phyloP scores from a whole-genome alignment of 2,888 invertebrate species.

The Capitulum mitella region DNA sequence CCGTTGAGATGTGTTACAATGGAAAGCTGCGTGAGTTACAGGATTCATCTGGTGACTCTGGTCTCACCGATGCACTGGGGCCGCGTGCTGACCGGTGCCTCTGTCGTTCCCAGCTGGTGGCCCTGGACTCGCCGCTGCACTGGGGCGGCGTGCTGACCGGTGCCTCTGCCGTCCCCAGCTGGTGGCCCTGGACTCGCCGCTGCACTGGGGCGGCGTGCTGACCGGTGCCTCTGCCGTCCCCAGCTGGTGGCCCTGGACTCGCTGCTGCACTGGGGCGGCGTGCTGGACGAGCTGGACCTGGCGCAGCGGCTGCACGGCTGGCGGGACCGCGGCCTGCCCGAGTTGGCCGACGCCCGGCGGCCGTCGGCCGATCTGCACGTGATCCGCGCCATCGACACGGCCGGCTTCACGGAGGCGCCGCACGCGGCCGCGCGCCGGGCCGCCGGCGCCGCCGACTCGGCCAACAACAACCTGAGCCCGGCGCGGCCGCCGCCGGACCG shows the following conservation, averaged over 20 bases:
- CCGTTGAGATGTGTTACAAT: no score
- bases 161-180: no score
- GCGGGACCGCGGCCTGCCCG: constrained; percentile 38
- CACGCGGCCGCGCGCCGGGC: constrained; percentile 4
- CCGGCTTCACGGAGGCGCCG: constrained; percentile 5
- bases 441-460: neutral
- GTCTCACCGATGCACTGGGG: no score
- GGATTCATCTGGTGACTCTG: no score
- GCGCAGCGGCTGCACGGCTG: constrained; percentile 42
- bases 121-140: no score
- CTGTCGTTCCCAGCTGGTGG: no score
- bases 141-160: no score
- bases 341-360: constrained; percentile 26
- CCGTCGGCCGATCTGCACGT: neutral
- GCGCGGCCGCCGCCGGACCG: neutral
- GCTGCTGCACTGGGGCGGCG: constrained; percentile 45
- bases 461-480: constrained; percentile 7
- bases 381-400: neutral
- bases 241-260: constrained; percentile 45
- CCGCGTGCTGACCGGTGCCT: no score
- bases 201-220: constrained; percentile 40
- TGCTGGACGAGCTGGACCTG: constrained; percentile 46
- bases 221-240: neutral
- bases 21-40: no score
- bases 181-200: constrained; percentile 44